Evolutionary conservation across 2,113 vertebrate species (phyloP).

Genomic region (Nesospiza acunhae): DNA sequence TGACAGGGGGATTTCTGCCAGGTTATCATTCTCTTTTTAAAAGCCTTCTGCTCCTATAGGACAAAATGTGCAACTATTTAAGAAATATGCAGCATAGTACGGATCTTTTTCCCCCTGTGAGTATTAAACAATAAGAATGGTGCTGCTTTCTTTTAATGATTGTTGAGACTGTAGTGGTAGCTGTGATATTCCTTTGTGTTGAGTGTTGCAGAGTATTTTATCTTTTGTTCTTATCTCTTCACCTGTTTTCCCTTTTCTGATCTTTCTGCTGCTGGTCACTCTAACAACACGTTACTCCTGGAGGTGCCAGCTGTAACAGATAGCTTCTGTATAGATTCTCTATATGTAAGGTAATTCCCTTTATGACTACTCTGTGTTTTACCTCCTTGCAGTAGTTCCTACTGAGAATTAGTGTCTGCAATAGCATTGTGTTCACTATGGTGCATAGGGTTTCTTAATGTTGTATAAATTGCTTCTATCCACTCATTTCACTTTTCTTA

Average conservation of each 20-base stretch:
- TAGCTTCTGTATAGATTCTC: slow-evolving; percentile 67
- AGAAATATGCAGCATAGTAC: neutral
- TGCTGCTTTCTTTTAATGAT: neutral
- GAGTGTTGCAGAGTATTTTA: neutral
- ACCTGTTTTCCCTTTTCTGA: slow-evolving; percentile 62
- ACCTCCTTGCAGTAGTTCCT: slow-evolving; percentile 3
- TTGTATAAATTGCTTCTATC: neutral
- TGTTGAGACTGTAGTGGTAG: neutral
- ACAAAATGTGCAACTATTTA: neutral
- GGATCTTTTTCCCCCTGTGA: fast-evolving
- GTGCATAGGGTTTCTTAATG: neutral
- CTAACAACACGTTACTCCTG: slow-evolving; percentile 63
- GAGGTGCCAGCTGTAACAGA: slow-evolving; percentile 65
- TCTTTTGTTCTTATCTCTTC: slow-evolving; percentile 50
- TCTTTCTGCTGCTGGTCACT: slow-evolving; percentile 64
- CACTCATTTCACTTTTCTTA: neutral
- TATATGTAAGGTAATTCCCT: slow-evolving; percentile 64
- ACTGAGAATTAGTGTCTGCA: neutral
- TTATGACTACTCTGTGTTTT: slow-evolving; percentile 51
- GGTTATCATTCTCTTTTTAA: neutral
- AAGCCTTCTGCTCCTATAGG: neutral
- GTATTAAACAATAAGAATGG: neutral
- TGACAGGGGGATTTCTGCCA: neutral
- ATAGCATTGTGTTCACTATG: neutral
- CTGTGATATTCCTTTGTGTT: neutral